Percentiles rank a stretch among this genome's conserved stretches.
phyloP scores from a whole-genome alignment of 2,888 invertebrate genomes.

The Oscheius sp. region DNA sequence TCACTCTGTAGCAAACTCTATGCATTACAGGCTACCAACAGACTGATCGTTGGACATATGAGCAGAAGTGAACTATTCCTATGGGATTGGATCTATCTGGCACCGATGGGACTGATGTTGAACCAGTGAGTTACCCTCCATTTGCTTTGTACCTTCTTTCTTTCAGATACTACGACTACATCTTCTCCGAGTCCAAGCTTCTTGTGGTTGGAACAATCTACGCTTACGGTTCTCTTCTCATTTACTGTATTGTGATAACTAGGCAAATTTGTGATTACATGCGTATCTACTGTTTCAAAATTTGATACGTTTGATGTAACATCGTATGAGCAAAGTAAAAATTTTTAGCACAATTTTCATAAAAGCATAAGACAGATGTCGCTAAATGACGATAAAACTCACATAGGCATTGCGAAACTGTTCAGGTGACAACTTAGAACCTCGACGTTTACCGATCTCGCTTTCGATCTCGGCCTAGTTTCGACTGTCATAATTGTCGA shows the following conservation, averaged over 20 bases:
- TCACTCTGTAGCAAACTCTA: not conserved
- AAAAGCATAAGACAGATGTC: no score
- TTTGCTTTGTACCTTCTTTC: not conserved
- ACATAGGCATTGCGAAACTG: no score
- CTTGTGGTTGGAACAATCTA: conserved; percentile 62
- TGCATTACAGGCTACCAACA: conserved; percentile 82
- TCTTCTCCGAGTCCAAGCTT: conserved; percentile 45
- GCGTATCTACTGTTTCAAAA: conserved; percentile 75
- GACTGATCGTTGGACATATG: conserved; percentile 99
- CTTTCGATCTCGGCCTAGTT: no score
- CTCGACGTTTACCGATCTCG: no score
- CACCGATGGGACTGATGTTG: conserved; percentile 91
- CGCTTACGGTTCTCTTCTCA: conserved; percentile 74
- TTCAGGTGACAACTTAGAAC: no score
- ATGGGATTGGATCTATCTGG: conserved; percentile 90
- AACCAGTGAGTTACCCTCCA: conserved; percentile 84
- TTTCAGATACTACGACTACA: conserved; percentile 53
- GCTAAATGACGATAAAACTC: no score
- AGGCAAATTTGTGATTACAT: conserved; percentile 75
- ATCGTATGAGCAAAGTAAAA: no score
- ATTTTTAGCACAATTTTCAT: no score
- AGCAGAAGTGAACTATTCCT: conserved; percentile 98
- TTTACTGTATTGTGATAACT: conserved; percentile 74
- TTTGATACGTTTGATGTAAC: not conserved
- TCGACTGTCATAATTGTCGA: no score